A percentile compares a stretch with the other conserved stretches of the same genome.
phyloP scores from a whole-genome alignment of 2,888 invertebrate species.

The Hoplodrina ambigua region DNA sequence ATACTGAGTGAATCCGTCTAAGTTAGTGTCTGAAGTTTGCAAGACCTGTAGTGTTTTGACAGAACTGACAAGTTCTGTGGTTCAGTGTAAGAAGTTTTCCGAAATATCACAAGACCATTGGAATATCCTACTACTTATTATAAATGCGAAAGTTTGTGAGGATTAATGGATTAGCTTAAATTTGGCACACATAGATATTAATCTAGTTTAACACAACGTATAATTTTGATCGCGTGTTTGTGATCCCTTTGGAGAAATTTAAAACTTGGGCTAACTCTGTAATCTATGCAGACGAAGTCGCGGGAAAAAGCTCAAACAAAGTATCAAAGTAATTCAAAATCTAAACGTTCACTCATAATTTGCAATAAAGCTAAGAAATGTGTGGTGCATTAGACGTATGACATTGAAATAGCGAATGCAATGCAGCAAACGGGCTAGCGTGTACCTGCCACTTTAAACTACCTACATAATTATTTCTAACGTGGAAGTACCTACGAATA shows the following conservation, averaged over 20 bases:
- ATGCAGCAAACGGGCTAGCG: conserved; percentile 33
- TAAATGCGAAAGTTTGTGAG: too few species aligned
- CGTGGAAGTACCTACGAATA: conserved; percentile 40
- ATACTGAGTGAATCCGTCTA: not conserved
- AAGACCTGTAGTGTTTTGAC: not conserved
- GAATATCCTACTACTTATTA: too few species aligned
- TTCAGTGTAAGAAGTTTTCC: not conserved
- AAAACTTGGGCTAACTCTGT: too few species aligned
- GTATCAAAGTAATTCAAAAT: too few species aligned
- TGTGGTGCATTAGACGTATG: conserved; percentile 16
- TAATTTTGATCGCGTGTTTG: too few species aligned
- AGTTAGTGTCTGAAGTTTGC: not conserved
- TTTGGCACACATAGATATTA: too few species aligned
- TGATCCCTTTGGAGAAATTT: too few species aligned
- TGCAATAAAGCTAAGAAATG: not conserved
- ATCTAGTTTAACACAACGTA: too few species aligned
- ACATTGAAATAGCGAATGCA: conserved; percentile 57
- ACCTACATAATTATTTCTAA: conserved; percentile 38
- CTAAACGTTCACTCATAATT: conserved; percentile 11
- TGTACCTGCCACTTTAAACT: conserved; percentile 36
- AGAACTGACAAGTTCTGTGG: not conserved
- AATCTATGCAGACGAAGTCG: too few species aligned
- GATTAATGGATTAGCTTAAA: too few species aligned
- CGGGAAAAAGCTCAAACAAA: too few species aligned
- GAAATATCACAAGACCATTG: not conserved